Evolutionary conservation across 2,888 invertebrate genomes (phyloP).

Genomic region (Nomada ruficornis): DNA sequence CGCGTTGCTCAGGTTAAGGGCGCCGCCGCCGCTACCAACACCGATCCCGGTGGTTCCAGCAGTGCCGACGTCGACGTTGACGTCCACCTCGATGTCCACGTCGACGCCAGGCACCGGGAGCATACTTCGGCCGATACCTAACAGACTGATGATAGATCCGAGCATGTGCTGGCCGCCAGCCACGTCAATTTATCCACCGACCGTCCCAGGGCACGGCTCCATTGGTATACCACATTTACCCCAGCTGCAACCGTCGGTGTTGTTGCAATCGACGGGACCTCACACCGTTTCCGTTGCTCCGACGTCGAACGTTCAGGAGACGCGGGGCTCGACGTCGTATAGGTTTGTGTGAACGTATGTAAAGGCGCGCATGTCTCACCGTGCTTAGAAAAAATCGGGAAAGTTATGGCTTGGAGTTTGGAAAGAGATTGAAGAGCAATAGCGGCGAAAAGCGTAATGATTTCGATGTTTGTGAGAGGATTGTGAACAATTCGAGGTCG

Average conservation of each 20-base stretch:
- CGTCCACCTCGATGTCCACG: conserved; percentile 77
- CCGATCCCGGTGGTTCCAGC: conserved; percentile 73
- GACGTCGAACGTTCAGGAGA: conserved; percentile 67
- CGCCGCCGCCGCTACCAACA: conserved; percentile 79
- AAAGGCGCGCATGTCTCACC: no score
- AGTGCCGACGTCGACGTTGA: conserved; percentile 61
- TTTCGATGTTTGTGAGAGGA: no score
- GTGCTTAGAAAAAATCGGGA: no score
- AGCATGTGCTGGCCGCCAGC: conserved; percentile 77
- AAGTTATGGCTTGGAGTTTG: no score
- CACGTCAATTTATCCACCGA: conserved; percentile 63
- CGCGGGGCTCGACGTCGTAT: conserved; percentile 61
- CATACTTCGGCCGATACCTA: conserved; percentile 82
- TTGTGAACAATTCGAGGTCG: no score
- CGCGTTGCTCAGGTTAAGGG: conserved; percentile 86
- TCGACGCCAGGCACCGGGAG: conserved; percentile 68
- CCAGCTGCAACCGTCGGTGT: conserved; percentile 72
- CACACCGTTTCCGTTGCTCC: conserved; percentile 75
- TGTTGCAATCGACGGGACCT: conserved; percentile 70
- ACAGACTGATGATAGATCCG: conserved; percentile 78
- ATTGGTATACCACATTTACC: conserved; percentile 79
- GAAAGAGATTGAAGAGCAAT: no score
- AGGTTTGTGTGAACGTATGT: conserved; percentile 61
- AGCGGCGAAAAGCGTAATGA: no score
- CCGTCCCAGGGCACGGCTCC: conserved; percentile 66